These are phyloP conservation scores for Sebastes melanostomus DNA, from an alignment of 2,797 vertebrate species.

Conservation along the genomic window DNA sequence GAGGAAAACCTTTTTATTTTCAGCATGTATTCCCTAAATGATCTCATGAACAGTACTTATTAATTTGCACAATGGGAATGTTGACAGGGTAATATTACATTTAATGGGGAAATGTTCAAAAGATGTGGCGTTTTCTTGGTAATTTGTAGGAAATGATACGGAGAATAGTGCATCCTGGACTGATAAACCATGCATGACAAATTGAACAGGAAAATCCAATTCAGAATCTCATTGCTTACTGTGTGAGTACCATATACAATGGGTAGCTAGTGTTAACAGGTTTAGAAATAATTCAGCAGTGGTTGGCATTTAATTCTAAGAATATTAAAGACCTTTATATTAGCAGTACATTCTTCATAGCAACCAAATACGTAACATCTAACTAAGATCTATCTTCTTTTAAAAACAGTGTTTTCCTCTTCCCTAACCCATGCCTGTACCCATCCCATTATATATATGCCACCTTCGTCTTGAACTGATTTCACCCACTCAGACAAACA, in stretches of 20 bases:
- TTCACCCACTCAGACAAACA: background rate
- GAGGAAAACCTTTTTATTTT: conserved; percentile 46
- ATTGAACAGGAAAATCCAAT: background rate
- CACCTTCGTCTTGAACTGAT: background rate
- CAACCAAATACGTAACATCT: background rate
- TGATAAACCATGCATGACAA: conserved; percentile 18
- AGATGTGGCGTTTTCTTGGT: conserved; percentile 5
- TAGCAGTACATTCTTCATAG: background rate
- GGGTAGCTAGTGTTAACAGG: background rate
- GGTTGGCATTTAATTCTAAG: background rate
- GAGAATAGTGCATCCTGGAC: conserved; percentile 1
- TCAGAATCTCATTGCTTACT: background rate
- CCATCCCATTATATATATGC: background rate
- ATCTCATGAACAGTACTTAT: conserved; percentile 27
- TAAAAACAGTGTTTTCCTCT: background rate
- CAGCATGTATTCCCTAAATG: conserved; percentile 41
- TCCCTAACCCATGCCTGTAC: background rate
- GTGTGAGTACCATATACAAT: background rate
- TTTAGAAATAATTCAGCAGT: background rate
- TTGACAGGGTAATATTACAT: conserved; percentile 3
- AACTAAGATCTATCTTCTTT: background rate
- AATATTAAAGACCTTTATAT: background rate
- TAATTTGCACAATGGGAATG: conserved; percentile 43
- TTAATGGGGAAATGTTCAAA: conserved; percentile 21
- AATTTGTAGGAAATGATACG: conserved; percentile 32